Evolutionary conservation across 2,888 invertebrate genomes (phyloP), one percentile per base, ranked within the genome.

Genomic region (Eucera pruinosa): DNA sequence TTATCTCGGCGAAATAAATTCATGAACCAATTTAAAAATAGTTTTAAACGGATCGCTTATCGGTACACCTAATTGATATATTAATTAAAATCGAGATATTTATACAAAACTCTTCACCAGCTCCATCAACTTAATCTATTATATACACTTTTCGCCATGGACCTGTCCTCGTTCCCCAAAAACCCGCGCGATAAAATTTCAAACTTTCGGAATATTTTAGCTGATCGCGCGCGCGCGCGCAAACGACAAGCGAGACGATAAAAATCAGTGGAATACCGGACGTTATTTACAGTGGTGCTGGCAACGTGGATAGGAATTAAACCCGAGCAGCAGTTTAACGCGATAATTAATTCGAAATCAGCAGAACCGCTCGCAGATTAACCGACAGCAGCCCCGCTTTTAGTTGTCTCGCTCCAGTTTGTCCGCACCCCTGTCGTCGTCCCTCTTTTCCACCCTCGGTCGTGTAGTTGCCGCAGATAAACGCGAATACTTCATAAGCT

Each of bases 401-500:
- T 43, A 50, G 68, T 62, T 52, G 68, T 65, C 57, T 54, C 41
- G 50, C 62, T 69, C 65, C 50, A 58, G 52, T 64, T 68, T 57
- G 27, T 48, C 60, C 47, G 20, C 13, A 15, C n/a, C 3, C 41
- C 0, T 5, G 2, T n/a, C n/a, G 33, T 54, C 33, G 25, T 15
- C 62, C 6, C 61, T 39, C n/a, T 5, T 15, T 15, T 18, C 15
- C 39, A 50, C 50, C 36, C 65, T 23, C 33, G 62, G 64, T 60
- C 57, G 20, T 58, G 72, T 77, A 72, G 79, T 86, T 80, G 74
- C 68, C 75, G 78, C 78, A 85, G 86, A 89, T 89, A 87, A 89
- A 86, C 84, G 81, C 71, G 83, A 88, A 86, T 88, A 87, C 84
- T 89, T 89, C 82, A 87, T 89, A 88, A 90, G 84, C 87, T 86